Percentiles rank a stretch among this genome's conserved stretches.
These are phyloP conservation scores for Catostomus latipinnis DNA, from an alignment of 2,797 vertebrate genomes.

Conservation along the genomic window DNA sequence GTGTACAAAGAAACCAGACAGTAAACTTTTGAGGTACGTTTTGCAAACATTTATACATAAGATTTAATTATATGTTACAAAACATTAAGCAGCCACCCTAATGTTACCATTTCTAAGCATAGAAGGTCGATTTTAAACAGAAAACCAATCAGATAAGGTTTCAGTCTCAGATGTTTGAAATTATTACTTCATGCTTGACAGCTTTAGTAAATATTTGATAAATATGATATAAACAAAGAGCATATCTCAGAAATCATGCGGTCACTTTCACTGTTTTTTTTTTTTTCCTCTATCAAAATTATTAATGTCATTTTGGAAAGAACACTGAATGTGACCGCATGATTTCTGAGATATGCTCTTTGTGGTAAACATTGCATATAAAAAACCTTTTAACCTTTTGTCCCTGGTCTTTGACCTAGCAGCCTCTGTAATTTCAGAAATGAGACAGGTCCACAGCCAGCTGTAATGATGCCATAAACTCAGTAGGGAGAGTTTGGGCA, in stretches of 20 bases:
- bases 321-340: too few species aligned
- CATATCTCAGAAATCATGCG: slow-evolving; percentile 22
- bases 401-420: slow-evolving; percentile 62
- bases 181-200: slow-evolving; percentile 48
- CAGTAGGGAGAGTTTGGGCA: slow-evolving; percentile 58
- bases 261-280: neutral
- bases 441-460: slow-evolving; percentile 58
- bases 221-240: slow-evolving; percentile 44
- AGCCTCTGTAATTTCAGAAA: slow-evolving; percentile 56
- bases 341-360: too few species aligned
- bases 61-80: too few species aligned
- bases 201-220: slow-evolving; percentile 55
- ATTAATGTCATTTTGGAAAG: too few species aligned
- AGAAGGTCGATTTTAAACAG: slow-evolving; percentile 7
- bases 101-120: slow-evolving; percentile 10
- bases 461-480: slow-evolving; percentile 67
- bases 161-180: slow-evolving; percentile 9
- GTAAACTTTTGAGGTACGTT: too few species aligned
- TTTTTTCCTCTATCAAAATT: too few species aligned
- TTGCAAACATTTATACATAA: too few species aligned
- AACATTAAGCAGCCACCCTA: slow-evolving; percentile 14
- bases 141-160: slow-evolving; percentile 24
- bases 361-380: slow-evolving; percentile 35
- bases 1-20: too few species aligned
- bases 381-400: slow-evolving; percentile 35